Evolutionary conservation across 2,888 invertebrate genomes (phyloP).

Genomic region (Folsomia candida): DNA sequence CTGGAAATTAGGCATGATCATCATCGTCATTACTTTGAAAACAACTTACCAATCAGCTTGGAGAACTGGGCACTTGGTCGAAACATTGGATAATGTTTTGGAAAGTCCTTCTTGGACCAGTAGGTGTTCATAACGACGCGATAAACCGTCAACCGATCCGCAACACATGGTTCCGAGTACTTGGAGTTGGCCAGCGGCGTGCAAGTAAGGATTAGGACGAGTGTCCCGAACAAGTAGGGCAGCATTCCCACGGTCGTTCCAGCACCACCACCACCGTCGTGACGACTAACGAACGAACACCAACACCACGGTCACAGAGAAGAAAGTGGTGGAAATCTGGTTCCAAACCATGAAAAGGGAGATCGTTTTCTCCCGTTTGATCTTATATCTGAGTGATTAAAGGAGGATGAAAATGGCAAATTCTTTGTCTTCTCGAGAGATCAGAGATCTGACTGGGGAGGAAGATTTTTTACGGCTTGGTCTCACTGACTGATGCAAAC

Average conservation of each 20-base stretch:
- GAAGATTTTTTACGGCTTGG: too few species aligned
- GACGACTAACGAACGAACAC: too few species aligned
- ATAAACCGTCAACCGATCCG: constrained; percentile 83
- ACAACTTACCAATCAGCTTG: constrained; percentile 77
- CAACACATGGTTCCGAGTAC: constrained; percentile 60
- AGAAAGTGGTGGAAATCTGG: too few species aligned
- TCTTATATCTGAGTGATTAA: too few species aligned
- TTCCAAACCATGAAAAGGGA: too few species aligned
- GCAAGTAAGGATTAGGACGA: constrained; percentile 12
- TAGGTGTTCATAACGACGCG: constrained; percentile 84
- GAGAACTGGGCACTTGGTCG: constrained; percentile 92
- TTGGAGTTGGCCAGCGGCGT: constrained; percentile 29
- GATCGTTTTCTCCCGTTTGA: too few species aligned
- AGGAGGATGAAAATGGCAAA: too few species aligned
- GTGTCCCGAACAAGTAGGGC: constrained; percentile 23
- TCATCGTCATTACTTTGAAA: neutral
- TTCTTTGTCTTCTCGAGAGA: too few species aligned
- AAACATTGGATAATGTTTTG: constrained; percentile 92
- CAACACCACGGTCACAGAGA: too few species aligned
- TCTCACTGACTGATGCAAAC: too few species aligned
- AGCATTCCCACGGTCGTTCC: constrained; percentile 28
- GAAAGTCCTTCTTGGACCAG: constrained; percentile 86
- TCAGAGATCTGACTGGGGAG: too few species aligned
- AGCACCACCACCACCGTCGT: neutral
- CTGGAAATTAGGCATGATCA: neutral